Conservation (phyloP, 2,888 invertebrate genomes). For the Ecdyonurus torrentis region DNA sequence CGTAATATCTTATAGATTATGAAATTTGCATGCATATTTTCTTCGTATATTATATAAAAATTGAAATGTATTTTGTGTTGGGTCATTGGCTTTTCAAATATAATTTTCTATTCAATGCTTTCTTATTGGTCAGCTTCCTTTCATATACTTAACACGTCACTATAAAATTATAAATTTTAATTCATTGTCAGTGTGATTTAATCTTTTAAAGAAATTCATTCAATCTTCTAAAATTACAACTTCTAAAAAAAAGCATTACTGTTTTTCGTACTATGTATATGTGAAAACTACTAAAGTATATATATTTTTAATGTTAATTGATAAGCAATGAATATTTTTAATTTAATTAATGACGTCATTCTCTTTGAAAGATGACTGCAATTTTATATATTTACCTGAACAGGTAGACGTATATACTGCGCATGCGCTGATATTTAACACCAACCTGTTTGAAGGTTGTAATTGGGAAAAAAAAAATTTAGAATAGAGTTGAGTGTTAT, state of each 20-base stretch:
- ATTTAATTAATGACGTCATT: background rate
- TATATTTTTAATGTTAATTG: background rate
- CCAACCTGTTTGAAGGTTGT: slow-evolving; percentile 1
- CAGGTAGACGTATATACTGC: background rate
- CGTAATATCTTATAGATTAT: too few species aligned
- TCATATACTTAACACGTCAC: background rate
- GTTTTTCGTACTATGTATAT: background rate
- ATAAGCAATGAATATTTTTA: background rate
- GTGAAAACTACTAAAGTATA: background rate
- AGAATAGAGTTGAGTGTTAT: background rate
- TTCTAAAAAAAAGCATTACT: background rate
- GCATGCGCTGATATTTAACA: background rate
- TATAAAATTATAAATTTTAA: background rate
- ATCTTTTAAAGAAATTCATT: too few species aligned
- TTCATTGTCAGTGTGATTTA: background rate
- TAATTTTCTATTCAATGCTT: background rate
- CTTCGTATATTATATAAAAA: too few species aligned
- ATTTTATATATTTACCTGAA: background rate
- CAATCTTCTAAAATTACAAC: too few species aligned
- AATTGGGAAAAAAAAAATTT: background rate
- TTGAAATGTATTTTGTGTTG: too few species aligned
- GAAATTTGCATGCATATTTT: too few species aligned
- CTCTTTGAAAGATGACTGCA: too few species aligned
- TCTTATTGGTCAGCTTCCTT: background rate
- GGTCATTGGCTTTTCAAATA: background rate